Base-by-base conservation (phyloP, 2,113 vertebrate genomes). In the Lepus timidus region DNA sequence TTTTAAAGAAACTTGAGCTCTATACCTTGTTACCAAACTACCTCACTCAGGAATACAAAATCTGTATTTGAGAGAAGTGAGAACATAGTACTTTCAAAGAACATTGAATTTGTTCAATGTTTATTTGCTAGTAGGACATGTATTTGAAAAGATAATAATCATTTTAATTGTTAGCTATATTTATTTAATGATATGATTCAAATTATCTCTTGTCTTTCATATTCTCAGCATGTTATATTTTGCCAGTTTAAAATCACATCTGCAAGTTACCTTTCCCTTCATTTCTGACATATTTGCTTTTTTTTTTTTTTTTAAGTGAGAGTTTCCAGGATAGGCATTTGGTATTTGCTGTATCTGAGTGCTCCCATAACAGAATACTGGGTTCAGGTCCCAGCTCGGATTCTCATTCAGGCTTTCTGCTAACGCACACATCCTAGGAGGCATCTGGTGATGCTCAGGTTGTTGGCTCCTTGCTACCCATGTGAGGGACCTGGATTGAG, bases 1-100 rank as follows among this genome's bases (percentile, higher is more conserved):
- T 94, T 93, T 67, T 89, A 74, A 93, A 95, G 85, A 75, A 96
- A 74, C 29, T 22, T 83, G 64, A 90, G 6, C 12, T 79, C 22
- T 19, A 52, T 20, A 8, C 44, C 95, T 85, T 83, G 10, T 39
- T 97, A 91, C 79, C 33, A 67, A 20, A 75, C 9, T 31, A 2
- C 9, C 33, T 76, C 79, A 95, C 13, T 29, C 22, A 70, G 0
- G 22, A 19, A 39, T 64, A 82, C 9, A 52, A 80, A 71, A 5
- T 23, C 49, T 82, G 17, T 78, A 27, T 27, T 33, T 83, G 64
- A 94, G 33, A 73, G 36, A 79, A 68, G 25, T 58, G 88, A 55
- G 5, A 64, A 20, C 1, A 51, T 5, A 90, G 61, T 95, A 44
- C 23, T 85, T 84, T 64, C 33, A 84, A 51, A 67, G 22, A n/a